Percentiles rank a stretch among this genome's conserved stretches.
phyloP scores from a whole-genome alignment of 2,888 invertebrate species.

The Cataglyphis albicans region DNA sequence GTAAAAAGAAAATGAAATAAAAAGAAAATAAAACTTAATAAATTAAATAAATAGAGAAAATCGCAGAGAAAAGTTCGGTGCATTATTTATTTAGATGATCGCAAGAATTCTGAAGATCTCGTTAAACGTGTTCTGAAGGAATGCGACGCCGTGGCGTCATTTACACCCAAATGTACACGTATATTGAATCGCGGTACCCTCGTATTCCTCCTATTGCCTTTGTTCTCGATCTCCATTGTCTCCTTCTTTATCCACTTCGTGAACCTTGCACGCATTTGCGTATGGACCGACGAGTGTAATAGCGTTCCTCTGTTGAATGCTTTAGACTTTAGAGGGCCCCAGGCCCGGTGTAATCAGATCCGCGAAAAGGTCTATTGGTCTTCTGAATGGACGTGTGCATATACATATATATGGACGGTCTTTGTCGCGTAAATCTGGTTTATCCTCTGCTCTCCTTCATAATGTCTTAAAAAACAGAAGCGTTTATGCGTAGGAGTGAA shows the following conservation, averaged over 20 bases:
- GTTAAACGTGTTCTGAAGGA: constrained; percentile 28
- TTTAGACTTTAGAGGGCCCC: not conserved
- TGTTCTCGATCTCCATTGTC: constrained; percentile 67
- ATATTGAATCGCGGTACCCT: constrained; percentile 47
- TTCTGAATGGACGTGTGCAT: not conserved
- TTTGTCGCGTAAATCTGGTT: constrained; percentile 47
- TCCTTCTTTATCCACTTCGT: constrained; percentile 53
- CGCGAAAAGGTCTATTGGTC: constrained; percentile 45
- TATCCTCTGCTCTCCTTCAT: constrained; percentile 4
- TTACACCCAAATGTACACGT: not conserved
- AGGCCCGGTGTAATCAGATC: constrained; percentile 69
- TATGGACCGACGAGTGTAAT: constrained; percentile 56
- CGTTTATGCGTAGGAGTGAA: not conserved
- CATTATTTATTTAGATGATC: not conserved
- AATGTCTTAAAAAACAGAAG: not conserved
- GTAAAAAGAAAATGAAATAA: too few species aligned
- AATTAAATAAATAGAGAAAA: not conserved
- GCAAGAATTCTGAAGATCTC: constrained; percentile 15
- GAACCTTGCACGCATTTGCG: constrained; percentile 65
- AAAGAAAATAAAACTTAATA: too few species aligned
- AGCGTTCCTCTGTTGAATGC: constrained; percentile 49
- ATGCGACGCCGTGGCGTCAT: constrained; percentile 28
- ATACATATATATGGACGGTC: not conserved
- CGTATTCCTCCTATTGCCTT: constrained; percentile 68
- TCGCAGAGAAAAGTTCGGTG: not conserved